Base-by-base conservation (phyloP, 92 coral and sea anemone species). In the Palythoa caribaeorum region DNA sequence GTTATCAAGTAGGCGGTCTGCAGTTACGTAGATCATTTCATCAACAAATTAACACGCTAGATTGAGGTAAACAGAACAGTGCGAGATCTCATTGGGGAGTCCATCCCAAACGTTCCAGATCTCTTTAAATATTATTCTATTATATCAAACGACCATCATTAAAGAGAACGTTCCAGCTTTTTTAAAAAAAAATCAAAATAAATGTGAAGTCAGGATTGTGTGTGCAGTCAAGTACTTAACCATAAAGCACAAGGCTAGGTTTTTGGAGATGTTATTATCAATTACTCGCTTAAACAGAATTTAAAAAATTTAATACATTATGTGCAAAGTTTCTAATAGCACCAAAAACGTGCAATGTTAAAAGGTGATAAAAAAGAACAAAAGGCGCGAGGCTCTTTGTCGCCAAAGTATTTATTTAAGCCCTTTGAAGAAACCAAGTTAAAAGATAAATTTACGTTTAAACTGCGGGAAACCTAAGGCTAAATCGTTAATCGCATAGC, bases 401-500 rank as follows among this genome's bases (percentile, higher is more conserved):
- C 68, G 44, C 48, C 6, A 37, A 9, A 38, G n/a, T 44, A 53
- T 21, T 10, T 57, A 44, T 50, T 50, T n/a, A 38, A 17, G 59
- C 65, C 63, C 17, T 52, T 52, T 20, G 44, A 6, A 52, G 19
- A 52, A 77, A 65, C n/a, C 47, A 35, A 59, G 75, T 53, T 63
- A 1, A 21, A 52, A 54, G 38, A 54, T 54, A 35, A 52, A 77
- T 77, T 39, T 10, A 12, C 68, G 15, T 39, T 65, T 13, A 77
- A 36, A 35, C 38, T 11, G 69, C 48, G 15, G 17, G 52, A 73
- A 39, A 77, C 50, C 47, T 2, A 40, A 8, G 66, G 48, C 65
- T 10, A 76, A 78, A 55, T 78, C 39, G 70, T 40, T 78, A 78
- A 78, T 78, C 83, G 69, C 40, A 52, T 40, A 65, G 38, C 62